Percentiles rank a stretch among this genome's conserved stretches.
phyloP scores from a whole-genome alignment of 2,888 invertebrate genomes.

The Bellardia bayeri region DNA sequence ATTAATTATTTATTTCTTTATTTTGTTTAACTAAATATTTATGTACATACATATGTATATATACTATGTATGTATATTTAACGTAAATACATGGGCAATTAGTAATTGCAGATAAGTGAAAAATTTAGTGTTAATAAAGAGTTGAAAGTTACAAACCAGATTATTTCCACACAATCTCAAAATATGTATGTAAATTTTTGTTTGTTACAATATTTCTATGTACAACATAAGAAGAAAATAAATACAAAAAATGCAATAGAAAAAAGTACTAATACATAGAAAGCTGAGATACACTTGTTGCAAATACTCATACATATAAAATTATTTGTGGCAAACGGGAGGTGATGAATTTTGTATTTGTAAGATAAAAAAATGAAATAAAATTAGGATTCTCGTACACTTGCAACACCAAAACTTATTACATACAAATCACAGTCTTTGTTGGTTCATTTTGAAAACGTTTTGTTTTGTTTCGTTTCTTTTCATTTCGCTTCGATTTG shows the following conservation, averaged over 20 bases:
- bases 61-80: not conserved
- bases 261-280: not conserved
- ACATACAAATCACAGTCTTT: slow-evolving; percentile 80
- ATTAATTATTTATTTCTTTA: slow-evolving; percentile 22
- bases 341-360: slow-evolving; percentile 24
- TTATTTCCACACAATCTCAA: slow-evolving; percentile 45
- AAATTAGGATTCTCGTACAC: slow-evolving; percentile 53
- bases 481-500: slow-evolving; percentile 18
- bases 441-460: slow-evolving; percentile 65
- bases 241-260: not conserved
- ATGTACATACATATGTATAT: not conserved
- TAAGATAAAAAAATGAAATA: slow-evolving; percentile 1
- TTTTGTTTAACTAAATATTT: slow-evolving; percentile 22
- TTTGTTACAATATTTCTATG: not conserved
- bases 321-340: slow-evolving; percentile 30
- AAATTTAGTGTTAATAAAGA: slow-evolving; percentile 27
- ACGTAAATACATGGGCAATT: not conserved
- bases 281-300: not conserved
- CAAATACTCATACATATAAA: not conserved
- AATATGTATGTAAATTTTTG: not conserved
- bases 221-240: not conserved
- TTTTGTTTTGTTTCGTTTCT: slow-evolving; percentile 26
- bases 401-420: slow-evolving; percentile 74
- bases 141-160: slow-evolving; percentile 43
- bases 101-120: slow-evolving; percentile 19